These are phyloP conservation scores for Eristalis pertinax DNA, from an alignment of 2,888 invertebrate species.

Conservation along the genomic window DNA sequence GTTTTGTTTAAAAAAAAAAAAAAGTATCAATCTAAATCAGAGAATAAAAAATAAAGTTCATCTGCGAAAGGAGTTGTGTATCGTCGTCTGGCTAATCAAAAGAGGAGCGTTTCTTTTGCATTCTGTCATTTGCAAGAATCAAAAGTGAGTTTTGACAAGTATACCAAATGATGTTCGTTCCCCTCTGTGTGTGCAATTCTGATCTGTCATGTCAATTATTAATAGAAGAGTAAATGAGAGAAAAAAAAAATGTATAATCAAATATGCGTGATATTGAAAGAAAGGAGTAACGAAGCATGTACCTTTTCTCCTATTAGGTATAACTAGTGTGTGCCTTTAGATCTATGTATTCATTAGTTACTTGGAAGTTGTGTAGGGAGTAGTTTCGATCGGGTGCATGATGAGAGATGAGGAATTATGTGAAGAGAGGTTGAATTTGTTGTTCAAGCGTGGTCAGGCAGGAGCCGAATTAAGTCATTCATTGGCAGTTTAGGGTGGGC, in stretches of 20 bases:
- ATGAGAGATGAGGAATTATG: too few relatives aligned
- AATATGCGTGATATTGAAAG: conserved; percentile 24
- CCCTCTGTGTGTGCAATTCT: not conserved
- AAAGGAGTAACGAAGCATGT: conserved; percentile 23
- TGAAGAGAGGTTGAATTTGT: not conserved
- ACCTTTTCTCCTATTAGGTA: conserved; percentile 13
- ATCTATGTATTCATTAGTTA: not conserved
- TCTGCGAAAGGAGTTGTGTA: conserved; percentile 1
- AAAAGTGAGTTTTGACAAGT: conserved; percentile 49
- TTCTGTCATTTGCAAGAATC: conserved; percentile 38
- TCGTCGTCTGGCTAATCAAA: conserved; percentile 1
- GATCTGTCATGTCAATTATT: conserved; percentile 41
- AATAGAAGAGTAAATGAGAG: conserved; percentile 39
- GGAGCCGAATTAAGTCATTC: not conserved
- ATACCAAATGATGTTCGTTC: not conserved
- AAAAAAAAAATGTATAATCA: conserved; percentile 5
- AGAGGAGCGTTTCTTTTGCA: conserved; percentile 14
- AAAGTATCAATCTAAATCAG: not conserved
- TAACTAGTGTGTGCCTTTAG: conserved; percentile 62
- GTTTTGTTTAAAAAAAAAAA: too few relatives aligned
- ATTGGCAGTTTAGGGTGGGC: not conserved
- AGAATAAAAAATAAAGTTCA: not conserved
- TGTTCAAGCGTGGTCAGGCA: not conserved
- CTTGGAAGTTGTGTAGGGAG: too few relatives aligned
- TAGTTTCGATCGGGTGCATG: not conserved